Percentiles rank a stretch among this genome's conserved stretches.
These are phyloP conservation scores for Emydura subglobosa DNA, from an alignment of 2,113 vertebrate genomes.

Conservation along the genomic window DNA sequence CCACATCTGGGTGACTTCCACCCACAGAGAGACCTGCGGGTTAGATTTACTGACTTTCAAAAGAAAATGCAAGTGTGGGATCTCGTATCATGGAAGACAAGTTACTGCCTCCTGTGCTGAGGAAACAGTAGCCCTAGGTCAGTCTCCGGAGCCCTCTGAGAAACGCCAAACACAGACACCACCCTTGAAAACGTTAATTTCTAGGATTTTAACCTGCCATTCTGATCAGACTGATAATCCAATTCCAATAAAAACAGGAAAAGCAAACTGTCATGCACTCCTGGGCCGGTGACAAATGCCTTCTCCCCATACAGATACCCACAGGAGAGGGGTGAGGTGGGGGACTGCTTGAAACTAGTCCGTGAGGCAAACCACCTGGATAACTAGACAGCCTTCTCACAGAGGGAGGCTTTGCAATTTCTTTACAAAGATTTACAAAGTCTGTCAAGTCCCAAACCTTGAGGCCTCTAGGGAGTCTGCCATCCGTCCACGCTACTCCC, in stretches of 20 bases:
- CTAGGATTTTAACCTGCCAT: not conserved
- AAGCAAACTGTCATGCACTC: not conserved
- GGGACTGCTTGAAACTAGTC: not conserved
- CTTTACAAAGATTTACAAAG: no score
- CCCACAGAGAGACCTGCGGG: not conserved
- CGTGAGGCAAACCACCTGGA: not conserved
- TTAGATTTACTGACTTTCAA: not conserved
- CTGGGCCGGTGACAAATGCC: not conserved
- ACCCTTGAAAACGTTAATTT: not conserved
- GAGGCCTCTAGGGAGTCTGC: not conserved
- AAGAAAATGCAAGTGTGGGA: rapidly evolving
- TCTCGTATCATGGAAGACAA: not conserved
- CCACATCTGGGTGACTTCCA: not conserved
- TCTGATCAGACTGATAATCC: not conserved
- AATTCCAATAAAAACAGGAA: not conserved
- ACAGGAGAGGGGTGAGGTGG: not conserved
- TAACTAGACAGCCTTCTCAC: rapidly evolving
- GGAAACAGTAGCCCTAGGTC: not conserved
- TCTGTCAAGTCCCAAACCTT: constrained; percentile 25
- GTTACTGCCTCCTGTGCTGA: not conserved
- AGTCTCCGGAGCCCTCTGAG: not conserved
- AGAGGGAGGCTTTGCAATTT: not conserved
- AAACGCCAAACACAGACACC: not conserved
- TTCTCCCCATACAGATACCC: not conserved
- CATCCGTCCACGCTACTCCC: not conserved